A percentile compares a stretch with the other conserved stretches of the same genome.
These are phyloP conservation scores for Luperina testacea DNA, from an alignment of 2,888 invertebrate genomes.

Conservation along the genomic window DNA sequence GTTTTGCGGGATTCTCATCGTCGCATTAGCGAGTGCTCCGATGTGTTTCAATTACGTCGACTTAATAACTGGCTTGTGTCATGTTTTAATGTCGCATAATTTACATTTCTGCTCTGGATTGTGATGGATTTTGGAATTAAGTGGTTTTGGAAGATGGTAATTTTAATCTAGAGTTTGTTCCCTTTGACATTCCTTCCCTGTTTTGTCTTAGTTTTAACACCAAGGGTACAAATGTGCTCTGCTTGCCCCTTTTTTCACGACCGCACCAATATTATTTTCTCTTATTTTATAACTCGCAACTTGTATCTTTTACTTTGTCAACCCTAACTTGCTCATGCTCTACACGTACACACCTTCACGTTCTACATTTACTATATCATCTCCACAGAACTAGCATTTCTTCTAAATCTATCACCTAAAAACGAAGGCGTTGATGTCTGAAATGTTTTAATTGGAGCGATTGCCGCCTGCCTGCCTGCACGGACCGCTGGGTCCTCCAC, in stretches of 20 bases:
- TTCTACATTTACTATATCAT: not conserved
- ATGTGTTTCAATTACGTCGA: constrained; percentile 63
- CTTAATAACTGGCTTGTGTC: constrained; percentile 54
- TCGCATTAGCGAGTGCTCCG: constrained; percentile 54
- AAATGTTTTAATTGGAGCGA: constrained; percentile 58
- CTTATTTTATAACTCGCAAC: constrained; percentile 2
- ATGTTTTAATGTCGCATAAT: constrained; percentile 53
- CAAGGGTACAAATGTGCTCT: not conserved
- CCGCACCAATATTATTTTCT: not conserved
- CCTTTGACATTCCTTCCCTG: not conserved
- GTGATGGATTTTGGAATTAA: constrained; percentile 42
- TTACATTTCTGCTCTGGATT: constrained; percentile 38
- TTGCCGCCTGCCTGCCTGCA: constrained; percentile 25
- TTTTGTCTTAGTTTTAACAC: constrained; percentile 1
- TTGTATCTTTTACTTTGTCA: not conserved
- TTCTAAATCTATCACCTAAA: constrained; percentile 27
- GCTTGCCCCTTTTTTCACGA: not conserved
- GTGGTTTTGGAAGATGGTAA: constrained; percentile 31
- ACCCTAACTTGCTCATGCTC: not conserved
- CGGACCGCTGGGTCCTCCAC: constrained; percentile 43
- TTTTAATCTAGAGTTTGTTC: constrained; percentile 12
- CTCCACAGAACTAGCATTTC: constrained; percentile 5
- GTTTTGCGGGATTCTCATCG: constrained; percentile 61
- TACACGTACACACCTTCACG: not conserved
- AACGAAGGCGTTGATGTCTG: constrained; percentile 39